These are phyloP conservation scores for Bergia puertoricense DNA, from an alignment of 92 coral and sea anemone genomes.

Conservation along the genomic window DNA sequence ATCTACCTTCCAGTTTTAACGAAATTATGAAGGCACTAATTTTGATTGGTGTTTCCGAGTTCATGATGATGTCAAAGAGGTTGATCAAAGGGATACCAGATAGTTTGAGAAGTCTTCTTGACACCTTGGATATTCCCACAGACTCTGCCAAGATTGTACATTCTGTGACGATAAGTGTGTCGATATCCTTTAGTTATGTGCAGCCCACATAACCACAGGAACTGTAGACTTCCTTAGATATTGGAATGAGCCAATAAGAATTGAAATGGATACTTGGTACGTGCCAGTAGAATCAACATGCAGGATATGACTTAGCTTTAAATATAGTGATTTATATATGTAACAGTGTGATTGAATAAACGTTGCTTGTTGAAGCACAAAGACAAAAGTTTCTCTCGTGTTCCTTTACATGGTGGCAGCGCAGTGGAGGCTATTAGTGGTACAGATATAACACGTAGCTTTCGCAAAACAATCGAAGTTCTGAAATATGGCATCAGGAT, in stretches of 20 bases:
- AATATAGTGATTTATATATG: too few species aligned
- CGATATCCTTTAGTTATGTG: too few species aligned
- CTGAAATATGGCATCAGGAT: constrained; percentile 30
- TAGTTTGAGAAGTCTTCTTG: neutral
- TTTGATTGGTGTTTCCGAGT: neutral
- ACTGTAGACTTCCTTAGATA: too few species aligned
- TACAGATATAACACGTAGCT: constrained; percentile 23
- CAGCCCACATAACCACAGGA: too few species aligned
- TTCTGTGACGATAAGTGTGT: too few species aligned
- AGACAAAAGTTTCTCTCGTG: too few species aligned
- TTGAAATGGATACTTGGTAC: too few species aligned
- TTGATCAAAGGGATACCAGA: neutral
- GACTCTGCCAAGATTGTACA: constrained; percentile 15
- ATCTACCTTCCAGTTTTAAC: neutral
- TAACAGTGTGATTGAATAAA: too few species aligned
- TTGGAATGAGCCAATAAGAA: too few species aligned
- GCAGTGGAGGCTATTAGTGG: constrained; percentile 28
- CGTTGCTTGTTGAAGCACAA: too few species aligned
- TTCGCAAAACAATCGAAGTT: neutral
- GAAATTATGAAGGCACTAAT: neutral
- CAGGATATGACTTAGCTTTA: too few species aligned
- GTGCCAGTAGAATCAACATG: too few species aligned
- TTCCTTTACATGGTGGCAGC: constrained; percentile 23
- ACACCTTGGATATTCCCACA: neutral
- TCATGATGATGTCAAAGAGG: neutral